Base-by-base conservation (phyloP, 1,140 invertebrate species). In the Papilio polyxenes region DNA sequence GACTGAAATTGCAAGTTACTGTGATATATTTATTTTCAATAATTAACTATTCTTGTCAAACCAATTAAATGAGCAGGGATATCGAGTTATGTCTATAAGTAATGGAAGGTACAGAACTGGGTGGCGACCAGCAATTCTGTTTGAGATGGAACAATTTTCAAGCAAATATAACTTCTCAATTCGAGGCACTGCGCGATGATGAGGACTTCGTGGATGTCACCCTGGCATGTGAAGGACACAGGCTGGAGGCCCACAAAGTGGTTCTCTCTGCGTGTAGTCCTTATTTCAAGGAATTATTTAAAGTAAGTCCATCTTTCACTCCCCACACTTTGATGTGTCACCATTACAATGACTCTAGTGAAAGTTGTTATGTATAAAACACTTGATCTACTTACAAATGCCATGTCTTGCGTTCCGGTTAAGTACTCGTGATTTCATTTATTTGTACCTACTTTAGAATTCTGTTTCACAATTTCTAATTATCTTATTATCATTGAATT, bases 81-180 rank as follows among this genome's bases (percentile, higher is more conserved):
- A 94, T 92, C 92, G 90, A 95, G 93, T 94, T 94, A 95, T 95
- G 94, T 94, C 90, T 94, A 94, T 94, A 93, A 94, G 94, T 94
- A 94, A 95, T 95, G 94, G 94, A 95, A 94, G 94, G 94, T 92
- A 94, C 95, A 95, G 95, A 95, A 94, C 91, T 95, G 93, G 95
- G 94, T 92, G 95, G 95, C 92, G 96, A 96, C 91, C 97, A 98
- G 96, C 97, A 98, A 95, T 98, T 98, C 95, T 98, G 97, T 96
- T 96, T 98, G 94, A 96, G 97, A 95, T 98, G 98, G 98, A 98
- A 98, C 96, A 98, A 98, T 95, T 98, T 98, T 96, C 97, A 98
- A 95, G 97, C 97, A 85, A 98, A 98, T 95, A 97, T 98, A 94
- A 97, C 97, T 89, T 96, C 96, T 92, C 97, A 97, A 95, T 97